phyloP scores from a whole-genome alignment of 2,113 vertebrate species.

The Xiphophorus hellerii region DNA sequence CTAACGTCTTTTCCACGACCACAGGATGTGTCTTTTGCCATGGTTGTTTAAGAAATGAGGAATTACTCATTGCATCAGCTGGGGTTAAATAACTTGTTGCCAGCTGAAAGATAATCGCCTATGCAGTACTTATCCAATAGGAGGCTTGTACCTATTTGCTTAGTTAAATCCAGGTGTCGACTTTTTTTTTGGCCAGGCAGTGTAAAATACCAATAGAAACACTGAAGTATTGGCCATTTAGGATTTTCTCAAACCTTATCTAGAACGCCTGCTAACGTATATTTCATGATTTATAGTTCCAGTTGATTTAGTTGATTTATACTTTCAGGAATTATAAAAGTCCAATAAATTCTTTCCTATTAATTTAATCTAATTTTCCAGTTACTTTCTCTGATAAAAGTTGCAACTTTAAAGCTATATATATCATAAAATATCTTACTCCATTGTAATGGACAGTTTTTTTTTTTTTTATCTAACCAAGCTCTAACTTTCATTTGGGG shows the following conservation, averaged over 20 bases:
- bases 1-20: too few relatives aligned
- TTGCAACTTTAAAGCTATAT: background rate
- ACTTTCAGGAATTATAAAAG: background rate
- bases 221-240: background rate
- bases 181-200: too few relatives aligned
- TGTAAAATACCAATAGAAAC: background rate
- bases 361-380: background rate
- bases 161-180: too few relatives aligned
- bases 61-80: too few relatives aligned
- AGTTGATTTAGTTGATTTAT: too few relatives aligned
- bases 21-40: too few relatives aligned
- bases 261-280: background rate
- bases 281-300: background rate
- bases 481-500: slow-evolving; percentile 8
- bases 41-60: too few relatives aligned
- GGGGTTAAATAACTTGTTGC: too few relatives aligned
- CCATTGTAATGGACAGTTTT: background rate
- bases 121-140: too few relatives aligned
- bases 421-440: slow-evolving; percentile 6
- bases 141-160: too few relatives aligned
- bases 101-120: too few relatives aligned
- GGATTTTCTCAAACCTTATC: background rate
- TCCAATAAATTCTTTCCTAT: background rate
- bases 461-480: background rate
- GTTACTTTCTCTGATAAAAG: background rate